Evolutionary conservation across 2,113 vertebrate species (phyloP), one percentile per base, ranked within the genome.

Genomic region (Promerops cafer): DNA sequence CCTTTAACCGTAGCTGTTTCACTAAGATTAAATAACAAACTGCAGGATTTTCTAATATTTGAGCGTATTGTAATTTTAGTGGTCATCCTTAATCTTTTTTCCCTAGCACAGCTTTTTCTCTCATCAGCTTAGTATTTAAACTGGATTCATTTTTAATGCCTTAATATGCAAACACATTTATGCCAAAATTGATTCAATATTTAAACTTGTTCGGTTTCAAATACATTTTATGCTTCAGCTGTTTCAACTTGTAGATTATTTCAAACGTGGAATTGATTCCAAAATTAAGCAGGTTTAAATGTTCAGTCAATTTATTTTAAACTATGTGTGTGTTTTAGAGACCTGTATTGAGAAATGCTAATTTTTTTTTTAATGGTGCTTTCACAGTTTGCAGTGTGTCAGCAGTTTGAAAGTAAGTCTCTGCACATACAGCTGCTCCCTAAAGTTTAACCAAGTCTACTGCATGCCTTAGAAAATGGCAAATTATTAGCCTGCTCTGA

Each of bases 221-320:
- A 92, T 92, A 96, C 83, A 92, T 96, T 96, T 90, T 95, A 93
- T 95, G 96, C 94, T 94, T 97, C 97, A 93, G 96, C 85, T 96
- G 68, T 93, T 97, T 96, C 96, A 93, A 83, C 90, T 83, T 94
- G 92, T 97, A 97, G 95, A 93, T 94, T 96, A 97, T 97, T 97
- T 97, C 61, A 95, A 93, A 98, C 31, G 83, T 92, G 89, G 96
- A 97, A 93, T 91, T 94, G 95, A 97, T 97, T 97, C 97, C 92
- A 98, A 96, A 97, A 97, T 97, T 97, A 97, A 97, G 96, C 89
- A 97, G 68, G 93, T 97, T 97, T 97, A 97, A 98, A 81, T 96
- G 86, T 96, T 97, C 94, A 84, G 85, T 97, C 95, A 97, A 93
- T 97, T 97, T 96, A 93, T 94, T 96, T 95, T 86, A 96, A 96